phyloP scores from a whole-genome alignment of 2,888 invertebrate genomes.

The Atherix ibis region DNA sequence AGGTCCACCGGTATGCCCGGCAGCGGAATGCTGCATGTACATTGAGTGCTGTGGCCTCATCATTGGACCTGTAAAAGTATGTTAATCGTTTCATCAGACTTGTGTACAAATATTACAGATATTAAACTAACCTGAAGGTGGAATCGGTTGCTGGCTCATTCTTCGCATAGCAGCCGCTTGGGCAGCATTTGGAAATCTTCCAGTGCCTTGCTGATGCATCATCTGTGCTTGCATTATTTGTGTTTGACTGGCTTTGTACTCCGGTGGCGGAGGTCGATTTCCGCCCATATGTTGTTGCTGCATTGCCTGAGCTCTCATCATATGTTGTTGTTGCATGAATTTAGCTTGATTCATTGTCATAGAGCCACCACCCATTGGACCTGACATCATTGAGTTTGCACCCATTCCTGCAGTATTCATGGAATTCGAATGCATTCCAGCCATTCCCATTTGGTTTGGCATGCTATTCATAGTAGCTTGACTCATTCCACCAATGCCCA shows the following conservation, averaged over 20 bases:
- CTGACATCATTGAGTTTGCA: constrained; percentile 15
- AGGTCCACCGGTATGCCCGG: constrained; percentile 21
- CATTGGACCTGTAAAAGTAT: constrained; percentile 40
- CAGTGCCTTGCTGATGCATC: constrained; percentile 33
- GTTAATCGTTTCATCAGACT: not conserved
- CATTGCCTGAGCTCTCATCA: constrained; percentile 36
- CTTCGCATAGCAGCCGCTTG: constrained; percentile 41
- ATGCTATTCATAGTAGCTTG: constrained; percentile 12
- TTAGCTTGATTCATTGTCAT: constrained; percentile 41
- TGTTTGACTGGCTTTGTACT: constrained; percentile 52
- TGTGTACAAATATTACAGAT: not conserved
- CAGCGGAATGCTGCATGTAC: constrained; percentile 36
- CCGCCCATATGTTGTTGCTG: constrained; percentile 36
- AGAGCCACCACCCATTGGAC: constrained; percentile 15
- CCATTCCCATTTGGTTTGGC: constrained; percentile 13
- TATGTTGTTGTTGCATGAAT: constrained; percentile 51
- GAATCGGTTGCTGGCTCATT: constrained; percentile 55
- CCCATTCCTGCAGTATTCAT: constrained; percentile 21
- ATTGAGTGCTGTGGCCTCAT: constrained; percentile 46
- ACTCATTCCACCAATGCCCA: constrained; percentile 11
- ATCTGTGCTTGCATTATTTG: constrained; percentile 37
- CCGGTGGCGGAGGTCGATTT: constrained; percentile 65
- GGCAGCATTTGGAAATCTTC: constrained; percentile 37
- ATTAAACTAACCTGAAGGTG: constrained; percentile 41
- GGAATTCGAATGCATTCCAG: constrained; percentile 15